Base-by-base conservation (phyloP, 2,888 invertebrate species). In the Thereva nobilitata region DNA sequence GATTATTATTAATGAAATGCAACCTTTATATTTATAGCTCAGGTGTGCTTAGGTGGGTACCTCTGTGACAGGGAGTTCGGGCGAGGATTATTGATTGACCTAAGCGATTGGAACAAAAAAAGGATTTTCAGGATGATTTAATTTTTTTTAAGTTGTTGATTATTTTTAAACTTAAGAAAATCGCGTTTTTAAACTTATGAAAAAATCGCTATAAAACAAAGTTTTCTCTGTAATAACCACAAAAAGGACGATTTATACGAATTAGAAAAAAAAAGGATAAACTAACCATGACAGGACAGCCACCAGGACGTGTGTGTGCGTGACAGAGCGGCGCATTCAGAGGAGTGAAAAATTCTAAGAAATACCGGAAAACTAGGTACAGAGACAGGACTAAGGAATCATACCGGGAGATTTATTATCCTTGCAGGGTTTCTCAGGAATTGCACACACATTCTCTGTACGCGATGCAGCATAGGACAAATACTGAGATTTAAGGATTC, bases 371-470 rank as follows among this genome's bases (percentile, higher is more conserved):
- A 64, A 64, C 37, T 64, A 64, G 53, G 53, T 64, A 64, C 64
- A 7, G 5, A 10, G 10, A 3, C 6, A 54, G 54, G 44, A 54
- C 53, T 54, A 42, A 53, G 54, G 64, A 54, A 65, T 71, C 69
- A 69, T 71, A 68, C 68, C 64, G 69, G 52, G 71, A 71, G 71
- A 71, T 71, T 71, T 71, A 71, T 71, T 71, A 71, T 71, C 65
- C 67, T 71, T 57, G 68, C 52, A 64, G 57, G 67, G 55, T 70
- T 70, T 70, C 69, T 59, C 40, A 63, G 66, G 67, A 69, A 69
- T 66, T 64, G 65, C 61, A 54, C 41, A 50, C 54, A 54, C 41
- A 34, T 45, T 40, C 9, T 41, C 50, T 44, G 44, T 35, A 45
- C 45, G 53, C 54, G 47, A 42, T 49, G 47, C 23, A 23, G 23